A percentile compares a stretch with the other conserved stretches of the same genome.
These are phyloP conservation scores for Trialeurodes vaporariorum DNA, from an alignment of 1,140 invertebrate genomes.

Conservation along the genomic window DNA sequence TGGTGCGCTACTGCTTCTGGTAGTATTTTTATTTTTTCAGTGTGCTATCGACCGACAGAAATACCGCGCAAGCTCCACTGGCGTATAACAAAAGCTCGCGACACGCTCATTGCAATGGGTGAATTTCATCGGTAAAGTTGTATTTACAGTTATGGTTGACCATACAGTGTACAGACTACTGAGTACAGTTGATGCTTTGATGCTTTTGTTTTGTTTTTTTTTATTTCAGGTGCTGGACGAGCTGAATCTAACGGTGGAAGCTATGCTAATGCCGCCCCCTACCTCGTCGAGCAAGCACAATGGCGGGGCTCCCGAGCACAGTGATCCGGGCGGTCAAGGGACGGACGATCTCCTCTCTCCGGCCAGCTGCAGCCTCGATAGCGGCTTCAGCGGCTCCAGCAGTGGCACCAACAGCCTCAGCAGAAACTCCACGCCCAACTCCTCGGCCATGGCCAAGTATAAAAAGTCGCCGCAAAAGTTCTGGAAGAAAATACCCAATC, in stretches of 20 bases:
- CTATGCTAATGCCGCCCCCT: conserved; percentile 62
- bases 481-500: conserved; percentile 62
- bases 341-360: conserved; percentile 53
- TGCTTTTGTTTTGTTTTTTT: not conserved
- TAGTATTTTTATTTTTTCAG: no score
- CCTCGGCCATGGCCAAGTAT: conserved; percentile 19
- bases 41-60: no score
- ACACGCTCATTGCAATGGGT: no score
- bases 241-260: conserved; percentile 73
- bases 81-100: no score
- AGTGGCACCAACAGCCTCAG: conserved; percentile 52
- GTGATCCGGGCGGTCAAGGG: conserved; percentile 13
- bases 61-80: no score
- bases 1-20: no score
- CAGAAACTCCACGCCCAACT: conserved; percentile 6
- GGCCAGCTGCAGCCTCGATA: conserved; percentile 58
- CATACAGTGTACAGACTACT: no score
- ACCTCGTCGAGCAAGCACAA: conserved; percentile 2
- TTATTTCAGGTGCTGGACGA: conserved; percentile 57
- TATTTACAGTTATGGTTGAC: no score
- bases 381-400: conserved; percentile 66
- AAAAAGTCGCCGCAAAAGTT: conserved; percentile 23
- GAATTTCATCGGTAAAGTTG: no score
- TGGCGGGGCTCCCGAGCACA: not conserved
- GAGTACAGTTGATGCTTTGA: no score